These are phyloP conservation scores for Scaptomyza reducta DNA, from an alignment of 2,888 invertebrate species.

Conservation along the genomic window DNA sequence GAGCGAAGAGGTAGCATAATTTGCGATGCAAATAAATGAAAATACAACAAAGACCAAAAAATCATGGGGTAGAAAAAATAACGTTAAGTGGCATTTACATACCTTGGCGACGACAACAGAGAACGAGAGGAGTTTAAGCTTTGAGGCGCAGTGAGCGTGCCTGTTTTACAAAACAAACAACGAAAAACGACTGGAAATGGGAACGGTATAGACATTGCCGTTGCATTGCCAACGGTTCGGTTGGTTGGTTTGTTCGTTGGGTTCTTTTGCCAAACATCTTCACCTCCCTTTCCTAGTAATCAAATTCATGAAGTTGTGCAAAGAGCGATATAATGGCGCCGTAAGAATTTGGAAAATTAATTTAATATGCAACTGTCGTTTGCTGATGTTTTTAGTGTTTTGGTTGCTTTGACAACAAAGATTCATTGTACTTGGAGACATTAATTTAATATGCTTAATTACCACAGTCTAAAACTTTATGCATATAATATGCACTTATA, in stretches of 20 bases:
- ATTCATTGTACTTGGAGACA: constrained; percentile 7
- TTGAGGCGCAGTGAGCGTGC: constrained; percentile 53
- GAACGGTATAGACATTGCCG: constrained; percentile 73
- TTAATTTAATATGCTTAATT: constrained; percentile 52
- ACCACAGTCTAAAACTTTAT: constrained; percentile 35
- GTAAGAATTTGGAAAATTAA: constrained; percentile 45
- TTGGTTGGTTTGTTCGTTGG: constrained; percentile 20
- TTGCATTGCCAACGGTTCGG: constrained; percentile 65
- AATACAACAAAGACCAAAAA: constrained; percentile 67
- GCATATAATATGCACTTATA: constrained; percentile 47
- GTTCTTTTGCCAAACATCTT: constrained; percentile 1
- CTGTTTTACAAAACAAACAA: constrained; percentile 79
- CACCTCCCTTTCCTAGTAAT: constrained; percentile 40
- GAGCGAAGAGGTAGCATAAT: constrained; percentile 51
- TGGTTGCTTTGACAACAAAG: constrained; percentile 47
- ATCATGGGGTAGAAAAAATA: constrained; percentile 60
- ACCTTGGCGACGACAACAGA: constrained; percentile 42
- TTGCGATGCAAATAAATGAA: constrained; percentile 74
- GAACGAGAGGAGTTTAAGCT: constrained; percentile 13
- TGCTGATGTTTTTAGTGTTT: constrained; percentile 2
- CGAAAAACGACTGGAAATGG: constrained; percentile 46
- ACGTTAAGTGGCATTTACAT: constrained; percentile 76
- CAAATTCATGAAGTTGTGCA: constrained; percentile 67
- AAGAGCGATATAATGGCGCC: constrained; percentile 50
- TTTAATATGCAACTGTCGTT: constrained; percentile 49